Conservation (phyloP, 2,797 vertebrate species). For the Microchirus variegatus region DNA sequence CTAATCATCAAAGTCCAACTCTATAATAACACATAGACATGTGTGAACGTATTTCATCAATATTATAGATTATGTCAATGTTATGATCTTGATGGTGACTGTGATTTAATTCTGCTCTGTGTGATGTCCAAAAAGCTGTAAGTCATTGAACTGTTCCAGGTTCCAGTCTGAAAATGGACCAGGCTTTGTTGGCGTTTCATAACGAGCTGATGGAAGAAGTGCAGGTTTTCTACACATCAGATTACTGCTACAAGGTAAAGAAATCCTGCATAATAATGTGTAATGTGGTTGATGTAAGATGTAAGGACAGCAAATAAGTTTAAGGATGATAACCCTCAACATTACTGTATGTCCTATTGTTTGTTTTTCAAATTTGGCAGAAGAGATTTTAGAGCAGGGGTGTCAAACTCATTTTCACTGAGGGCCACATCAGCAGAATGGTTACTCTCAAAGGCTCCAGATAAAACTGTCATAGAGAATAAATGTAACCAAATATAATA, state of each 20-base stretch:
- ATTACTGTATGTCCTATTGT: too few species aligned
- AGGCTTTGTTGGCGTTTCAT: conserved; percentile 80
- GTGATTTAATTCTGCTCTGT: conserved; percentile 35
- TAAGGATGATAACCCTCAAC: neutral
- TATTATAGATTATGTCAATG: neutral
- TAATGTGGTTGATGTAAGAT: neutral
- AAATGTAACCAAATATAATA: too few species aligned
- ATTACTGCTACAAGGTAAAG: conserved; percentile 79
- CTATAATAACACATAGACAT: neutral
- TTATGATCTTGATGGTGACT: conserved; percentile 10
- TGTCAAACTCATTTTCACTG: too few species aligned
- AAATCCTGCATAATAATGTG: neutral
- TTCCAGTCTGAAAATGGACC: conserved; percentile 74
- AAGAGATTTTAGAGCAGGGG: too few species aligned
- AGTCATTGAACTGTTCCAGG: conserved; percentile 57
- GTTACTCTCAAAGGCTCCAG: too few species aligned
- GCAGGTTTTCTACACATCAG: conserved; percentile 64
- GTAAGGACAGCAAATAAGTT: neutral
- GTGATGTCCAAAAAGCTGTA: conserved; percentile 39
- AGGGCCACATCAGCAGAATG: too few species aligned
- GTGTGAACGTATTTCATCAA: neutral
- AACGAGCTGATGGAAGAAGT: conserved; percentile 75
- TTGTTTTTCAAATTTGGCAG: too few species aligned
- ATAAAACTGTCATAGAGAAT: too few species aligned
- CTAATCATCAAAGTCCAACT: neutral